phyloP scores from a whole-genome alignment of 2,888 invertebrate genomes.

The Ochropacha duplaris region DNA sequence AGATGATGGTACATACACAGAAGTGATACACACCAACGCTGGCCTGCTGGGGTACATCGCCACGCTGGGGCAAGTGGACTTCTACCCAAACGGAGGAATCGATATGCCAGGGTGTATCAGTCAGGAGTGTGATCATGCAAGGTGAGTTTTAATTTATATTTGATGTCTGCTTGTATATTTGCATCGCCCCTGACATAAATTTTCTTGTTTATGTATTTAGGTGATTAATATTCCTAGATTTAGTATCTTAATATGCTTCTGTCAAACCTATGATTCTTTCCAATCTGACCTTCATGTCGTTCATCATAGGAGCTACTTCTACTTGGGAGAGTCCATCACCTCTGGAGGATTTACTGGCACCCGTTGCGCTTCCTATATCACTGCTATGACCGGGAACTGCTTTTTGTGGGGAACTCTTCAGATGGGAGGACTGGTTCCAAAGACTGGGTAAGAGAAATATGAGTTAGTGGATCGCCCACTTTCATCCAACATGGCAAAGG shows the following conservation, averaged over 20 bases:
- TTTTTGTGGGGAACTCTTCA: constrained; percentile 16
- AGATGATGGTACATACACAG: constrained; percentile 33
- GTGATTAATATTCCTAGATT: too few relatives aligned
- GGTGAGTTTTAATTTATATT: constrained; percentile 21
- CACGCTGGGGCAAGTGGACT: constrained; percentile 29
- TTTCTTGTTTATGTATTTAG: too few relatives aligned
- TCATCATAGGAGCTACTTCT: constrained; percentile 31
- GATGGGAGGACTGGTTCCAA: constrained; percentile 40
- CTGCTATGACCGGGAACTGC: constrained; percentile 32
- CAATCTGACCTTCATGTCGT: not conserved
- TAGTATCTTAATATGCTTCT: too few relatives aligned
- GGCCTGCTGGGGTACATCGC: constrained; percentile 29
- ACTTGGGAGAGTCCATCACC: constrained; percentile 35
- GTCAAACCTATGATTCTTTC: too few relatives aligned
- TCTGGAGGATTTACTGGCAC: constrained; percentile 33
- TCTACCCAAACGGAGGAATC: constrained; percentile 43
- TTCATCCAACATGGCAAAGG: too few relatives aligned
- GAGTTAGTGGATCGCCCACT: too few relatives aligned
- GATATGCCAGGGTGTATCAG: constrained; percentile 38
- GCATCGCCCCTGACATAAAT: too few relatives aligned
- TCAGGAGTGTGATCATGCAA: constrained; percentile 33
- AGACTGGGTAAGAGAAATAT: constrained; percentile 41
- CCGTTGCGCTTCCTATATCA: constrained; percentile 24
- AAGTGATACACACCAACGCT: constrained; percentile 42
- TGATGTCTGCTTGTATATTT: too few relatives aligned